phyloP scores from a whole-genome alignment of 1,140 invertebrate species.

The Ephestia elutella region DNA sequence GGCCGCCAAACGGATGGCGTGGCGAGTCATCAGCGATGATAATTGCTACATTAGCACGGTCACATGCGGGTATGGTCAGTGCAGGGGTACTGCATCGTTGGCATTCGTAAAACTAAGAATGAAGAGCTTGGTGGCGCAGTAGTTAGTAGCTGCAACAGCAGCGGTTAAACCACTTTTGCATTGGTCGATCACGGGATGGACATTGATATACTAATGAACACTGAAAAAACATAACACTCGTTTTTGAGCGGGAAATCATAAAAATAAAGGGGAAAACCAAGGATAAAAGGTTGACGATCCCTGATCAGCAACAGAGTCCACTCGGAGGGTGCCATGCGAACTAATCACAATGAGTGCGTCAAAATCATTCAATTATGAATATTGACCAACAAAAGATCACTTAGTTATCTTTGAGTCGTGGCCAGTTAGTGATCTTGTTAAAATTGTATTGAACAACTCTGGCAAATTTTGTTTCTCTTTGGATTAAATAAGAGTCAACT shows the following conservation, averaged over 20 bases:
- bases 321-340: constrained; percentile 26
- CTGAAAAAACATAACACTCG: too few species aligned
- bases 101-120: too few species aligned
- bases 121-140: too few species aligned
- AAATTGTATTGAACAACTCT: not conserved
- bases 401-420: not conserved
- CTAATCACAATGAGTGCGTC: constrained; percentile 51
- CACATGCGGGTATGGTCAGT: constrained; percentile 41
- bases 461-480: too few species aligned
- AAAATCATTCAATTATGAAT: constrained; percentile 58
- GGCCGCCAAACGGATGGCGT: constrained; percentile 35
- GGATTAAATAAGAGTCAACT: too few species aligned
- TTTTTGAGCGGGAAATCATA: too few species aligned
- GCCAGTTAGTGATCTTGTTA: not conserved
- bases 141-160: too few species aligned
- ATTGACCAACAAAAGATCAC: constrained; percentile 29
- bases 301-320: constrained; percentile 23
- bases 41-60: constrained; percentile 39
- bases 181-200: too few species aligned
- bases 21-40: constrained; percentile 27
- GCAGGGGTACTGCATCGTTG: constrained; percentile 18
- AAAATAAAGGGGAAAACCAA: not conserved
- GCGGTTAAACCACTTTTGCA: too few species aligned
- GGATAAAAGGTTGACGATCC: constrained; percentile 21
- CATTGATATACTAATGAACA: too few species aligned